phyloP scores from a whole-genome alignment of 2,113 vertebrate genomes.

The Catharus fuscescens region DNA sequence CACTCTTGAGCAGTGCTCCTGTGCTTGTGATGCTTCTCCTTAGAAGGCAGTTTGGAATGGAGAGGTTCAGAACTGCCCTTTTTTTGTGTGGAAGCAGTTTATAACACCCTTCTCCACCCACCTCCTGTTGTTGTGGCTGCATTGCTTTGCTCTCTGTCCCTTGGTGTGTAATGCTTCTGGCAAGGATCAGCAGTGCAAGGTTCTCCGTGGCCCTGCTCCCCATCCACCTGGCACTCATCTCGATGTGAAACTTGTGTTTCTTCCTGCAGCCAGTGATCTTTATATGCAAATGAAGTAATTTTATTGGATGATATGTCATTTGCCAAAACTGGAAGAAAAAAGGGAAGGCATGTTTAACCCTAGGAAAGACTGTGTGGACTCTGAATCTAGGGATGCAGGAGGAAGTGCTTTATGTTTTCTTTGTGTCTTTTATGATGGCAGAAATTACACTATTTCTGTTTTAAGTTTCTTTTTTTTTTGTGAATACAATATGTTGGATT shows the following conservation, averaged over 20 bases:
- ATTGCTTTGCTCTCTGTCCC: background rate
- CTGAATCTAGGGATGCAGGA: background rate
- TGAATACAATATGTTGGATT: background rate
- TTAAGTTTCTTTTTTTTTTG: background rate
- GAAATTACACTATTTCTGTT: background rate
- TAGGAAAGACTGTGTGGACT: background rate
- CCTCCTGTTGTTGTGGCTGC: rapidly evolving
- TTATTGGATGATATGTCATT: background rate
- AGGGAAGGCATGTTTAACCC: background rate
- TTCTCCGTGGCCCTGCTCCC: background rate
- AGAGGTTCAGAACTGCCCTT: background rate
- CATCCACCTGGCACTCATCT: background rate
- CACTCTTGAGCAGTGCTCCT: background rate
- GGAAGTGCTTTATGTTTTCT: background rate
- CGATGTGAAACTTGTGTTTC: background rate
- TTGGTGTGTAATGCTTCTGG: background rate
- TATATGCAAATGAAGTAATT: background rate
- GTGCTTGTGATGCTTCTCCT: background rate
- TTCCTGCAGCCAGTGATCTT: background rate
- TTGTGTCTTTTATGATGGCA: background rate
- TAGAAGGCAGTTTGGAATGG: background rate
- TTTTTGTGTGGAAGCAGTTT: background rate
- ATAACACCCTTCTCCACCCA: background rate
- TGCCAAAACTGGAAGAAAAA: background rate
- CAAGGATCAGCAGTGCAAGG: background rate